These are phyloP conservation scores for Camptogramma bilineatum DNA, from an alignment of 2,888 invertebrate genomes.

Conservation along the genomic window DNA sequence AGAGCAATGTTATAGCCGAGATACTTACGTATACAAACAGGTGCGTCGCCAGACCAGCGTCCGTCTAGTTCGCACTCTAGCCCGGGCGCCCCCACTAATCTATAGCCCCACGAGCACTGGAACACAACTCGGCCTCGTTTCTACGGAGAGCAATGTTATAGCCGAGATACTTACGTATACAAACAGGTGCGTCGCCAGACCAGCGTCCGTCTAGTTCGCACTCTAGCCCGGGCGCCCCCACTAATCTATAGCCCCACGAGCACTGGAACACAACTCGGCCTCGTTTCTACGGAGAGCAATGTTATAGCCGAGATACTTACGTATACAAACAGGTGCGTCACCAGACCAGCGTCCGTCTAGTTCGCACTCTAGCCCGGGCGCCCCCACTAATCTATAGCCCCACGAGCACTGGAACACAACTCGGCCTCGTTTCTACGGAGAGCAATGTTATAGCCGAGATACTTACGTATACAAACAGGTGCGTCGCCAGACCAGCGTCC, in stretches of 20 bases:
- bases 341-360: conserved; percentile 88
- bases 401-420: conserved; percentile 87
- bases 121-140: too few relatives aligned
- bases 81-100: too few relatives aligned
- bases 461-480: conserved; percentile 51
- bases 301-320: too few relatives aligned
- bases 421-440: too few relatives aligned
- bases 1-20: too few relatives aligned
- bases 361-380: conserved; percentile 92
- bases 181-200: too few relatives aligned
- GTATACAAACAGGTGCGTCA: background rate
- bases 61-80: conserved; percentile 64
- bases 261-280: conserved; percentile 74
- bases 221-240: conserved; percentile 91
- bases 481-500: conserved; percentile 81
- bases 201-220: conserved; percentile 92
- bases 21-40: too few relatives aligned
- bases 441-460: too few relatives aligned
- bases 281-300: too few relatives aligned
- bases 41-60: conserved; percentile 41
- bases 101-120: too few relatives aligned
- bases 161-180: conserved; percentile 72
- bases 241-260: conserved; percentile 92
- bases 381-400: conserved; percentile 92
- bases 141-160: too few relatives aligned